Base-by-base conservation (phyloP, 1,140 invertebrate species). In the Dendrolimus kikuchii region DNA sequence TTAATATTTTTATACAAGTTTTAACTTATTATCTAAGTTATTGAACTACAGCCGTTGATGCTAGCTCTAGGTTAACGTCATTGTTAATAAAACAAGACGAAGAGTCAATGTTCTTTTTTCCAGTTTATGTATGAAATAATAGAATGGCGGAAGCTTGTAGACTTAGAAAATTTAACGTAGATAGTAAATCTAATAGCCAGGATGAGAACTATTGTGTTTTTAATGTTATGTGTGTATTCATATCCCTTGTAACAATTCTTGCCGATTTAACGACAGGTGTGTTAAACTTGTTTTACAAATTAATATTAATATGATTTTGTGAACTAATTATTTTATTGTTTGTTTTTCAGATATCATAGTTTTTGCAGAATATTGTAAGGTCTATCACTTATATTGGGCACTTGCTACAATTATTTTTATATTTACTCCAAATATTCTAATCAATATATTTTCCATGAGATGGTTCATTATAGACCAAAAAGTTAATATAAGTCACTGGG, bases 111-210 rank as follows among this genome's bases (percentile, higher is more conserved):
- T 39, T 40, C 39, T 53, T 52, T 49, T 37, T 60, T 53, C 53
- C 42, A 57, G 10, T 56, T 60, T 55, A 60, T 63, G 43, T 60
- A 62, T 57, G 45, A 61, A 51, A 53, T 56, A 56, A 50, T 66
- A 77, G 64, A 71, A 86, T 86, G 81, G 81, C 80, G 59, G 83
- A 86, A 66, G 72, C 70, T 72, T 81, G 74, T 74, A 80, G 74
- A 61, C 66, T 81, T 55, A 71, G 72, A 59, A 72, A 56, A 62
- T 61, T 57, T 59, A 60, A 59, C 51, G 61, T 60, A 58, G 66
- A 81, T 49, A 68, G 59, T 62, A 81, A 79, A 74, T 60, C 61
- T 63, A 51, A 54, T 44, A 71, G 57, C 52, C 72, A 77, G 55
- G 74, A 86, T 59, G 82, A 86, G 67, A 83, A 77, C 62, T 80